Evolutionary conservation across 2,113 vertebrate genomes (phyloP).

Genomic region (Otus sunia): DNA sequence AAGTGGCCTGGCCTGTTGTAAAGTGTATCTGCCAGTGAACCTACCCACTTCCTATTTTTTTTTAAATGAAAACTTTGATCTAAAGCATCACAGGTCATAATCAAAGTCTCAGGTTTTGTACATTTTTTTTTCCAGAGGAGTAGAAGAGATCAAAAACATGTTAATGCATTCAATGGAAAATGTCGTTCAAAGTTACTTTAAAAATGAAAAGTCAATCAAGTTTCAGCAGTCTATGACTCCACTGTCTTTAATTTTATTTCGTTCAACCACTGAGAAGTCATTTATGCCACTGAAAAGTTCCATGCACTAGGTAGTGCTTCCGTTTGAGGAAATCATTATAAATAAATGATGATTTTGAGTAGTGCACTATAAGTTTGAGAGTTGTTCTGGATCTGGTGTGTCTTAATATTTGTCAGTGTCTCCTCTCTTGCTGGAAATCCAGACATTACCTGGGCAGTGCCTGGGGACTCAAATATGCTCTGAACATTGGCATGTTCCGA

Average conservation of each 20-base stretch:
- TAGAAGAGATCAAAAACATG: neutral
- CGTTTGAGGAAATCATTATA: neutral
- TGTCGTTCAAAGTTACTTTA: neutral
- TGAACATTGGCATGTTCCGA: neutral
- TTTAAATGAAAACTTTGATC: neutral
- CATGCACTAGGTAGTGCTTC: neutral
- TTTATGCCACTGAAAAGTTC: neutral
- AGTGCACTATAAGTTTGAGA: neutral
- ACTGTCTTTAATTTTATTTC: neutral
- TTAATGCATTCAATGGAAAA: neutral
- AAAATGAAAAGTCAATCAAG: neutral
- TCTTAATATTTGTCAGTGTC: neutral
- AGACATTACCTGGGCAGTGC: neutral
- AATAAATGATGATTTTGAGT: neutral
- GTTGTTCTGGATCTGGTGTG: neutral
- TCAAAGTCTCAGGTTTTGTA: neutral
- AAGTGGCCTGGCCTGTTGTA: neutral
- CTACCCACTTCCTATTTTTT: neutral
- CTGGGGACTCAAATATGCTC: neutral
- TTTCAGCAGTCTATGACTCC: neutral
- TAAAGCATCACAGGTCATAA: neutral
- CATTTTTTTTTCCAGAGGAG: neutral
- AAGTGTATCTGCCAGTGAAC: neutral
- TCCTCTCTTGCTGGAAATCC: neutral
- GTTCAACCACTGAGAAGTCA: neutral